Percentiles rank a stretch among this genome's conserved stretches.
Conservation (phyloP, 2,888 invertebrate species). For the Thereva unica region DNA sequence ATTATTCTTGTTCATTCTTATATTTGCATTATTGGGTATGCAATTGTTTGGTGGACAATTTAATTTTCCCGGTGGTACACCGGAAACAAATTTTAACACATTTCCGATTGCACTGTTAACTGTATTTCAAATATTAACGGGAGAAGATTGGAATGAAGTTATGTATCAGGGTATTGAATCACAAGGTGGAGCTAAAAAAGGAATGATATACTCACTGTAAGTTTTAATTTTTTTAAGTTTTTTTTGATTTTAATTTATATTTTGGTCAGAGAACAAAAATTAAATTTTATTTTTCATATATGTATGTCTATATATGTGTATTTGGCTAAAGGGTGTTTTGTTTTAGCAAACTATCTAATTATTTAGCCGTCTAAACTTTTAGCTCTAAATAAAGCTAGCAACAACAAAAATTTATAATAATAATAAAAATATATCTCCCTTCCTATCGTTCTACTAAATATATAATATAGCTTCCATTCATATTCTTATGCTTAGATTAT, state of each 20-base stretch:
- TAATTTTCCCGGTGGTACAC: slow-evolving; percentile 88
- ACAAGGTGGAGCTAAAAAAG: slow-evolving; percentile 89
- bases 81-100: slow-evolving; percentile 98
- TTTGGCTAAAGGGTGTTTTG: no score
- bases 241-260: slow-evolving; percentile 23
- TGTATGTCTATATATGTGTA: background rate
- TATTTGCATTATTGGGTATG: slow-evolving; percentile 99
- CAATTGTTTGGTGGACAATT: slow-evolving; percentile 98
- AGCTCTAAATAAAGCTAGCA: no score
- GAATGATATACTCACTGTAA: slow-evolving; percentile 94
- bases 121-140: slow-evolving; percentile 99
- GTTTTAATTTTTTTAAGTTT: slow-evolving; percentile 45
- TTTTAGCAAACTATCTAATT: no score
- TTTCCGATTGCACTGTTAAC: slow-evolving; percentile 99
- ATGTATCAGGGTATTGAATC: slow-evolving; percentile 99
- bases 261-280: slow-evolving; percentile 26
- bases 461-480: no score
- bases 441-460: no score
- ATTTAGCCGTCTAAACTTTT: no score
- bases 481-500: no score
- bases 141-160: slow-evolving; percentile 99
- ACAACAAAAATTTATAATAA: no score
- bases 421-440: no score
- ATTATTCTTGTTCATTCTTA: slow-evolving; percentile 99
- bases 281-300: background rate